Conservation (phyloP, 2,113 vertebrate genomes). For the Rhinichthys klamathensis region DNA sequence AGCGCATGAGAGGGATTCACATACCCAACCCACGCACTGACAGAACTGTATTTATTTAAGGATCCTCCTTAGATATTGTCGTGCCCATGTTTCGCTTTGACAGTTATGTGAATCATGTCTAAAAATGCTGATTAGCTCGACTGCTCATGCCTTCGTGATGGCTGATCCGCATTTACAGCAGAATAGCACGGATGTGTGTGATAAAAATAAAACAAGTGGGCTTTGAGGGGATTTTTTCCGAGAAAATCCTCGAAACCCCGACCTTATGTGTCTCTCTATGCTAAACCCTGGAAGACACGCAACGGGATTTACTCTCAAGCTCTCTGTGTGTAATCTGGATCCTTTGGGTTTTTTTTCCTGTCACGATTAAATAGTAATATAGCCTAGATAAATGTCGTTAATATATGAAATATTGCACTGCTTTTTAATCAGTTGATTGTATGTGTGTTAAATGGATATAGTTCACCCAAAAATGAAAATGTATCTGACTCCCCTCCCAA, state of each 20-base stretch:
- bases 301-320: background rate
- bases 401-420: background rate
- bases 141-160: conserved; percentile 58
- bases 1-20: conserved; percentile 3
- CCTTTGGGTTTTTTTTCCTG: background rate
- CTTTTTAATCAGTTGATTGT: background rate
- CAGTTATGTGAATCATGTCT: conserved; percentile 64
- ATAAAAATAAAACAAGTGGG: conserved; percentile 52
- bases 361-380: background rate
- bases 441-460: too few relatives aligned
- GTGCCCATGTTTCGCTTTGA: background rate
- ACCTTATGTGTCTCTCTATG: conserved; percentile 43
- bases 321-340: background rate
- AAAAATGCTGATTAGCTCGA: conserved; percentile 46
- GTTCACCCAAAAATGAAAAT: too few relatives aligned
- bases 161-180: conserved; percentile 48
- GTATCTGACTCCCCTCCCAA: too few relatives aligned
- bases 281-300: conserved; percentile 24
- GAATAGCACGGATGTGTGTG: conserved; percentile 50
- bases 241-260: conserved; percentile 62
- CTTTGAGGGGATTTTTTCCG: conserved; percentile 49
- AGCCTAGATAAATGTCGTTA: background rate
- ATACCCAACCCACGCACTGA: background rate
- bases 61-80: background rate
- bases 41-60: background rate